Conservation (phyloP, 2,888 invertebrate genomes). For the Nomada lathburiana region DNA sequence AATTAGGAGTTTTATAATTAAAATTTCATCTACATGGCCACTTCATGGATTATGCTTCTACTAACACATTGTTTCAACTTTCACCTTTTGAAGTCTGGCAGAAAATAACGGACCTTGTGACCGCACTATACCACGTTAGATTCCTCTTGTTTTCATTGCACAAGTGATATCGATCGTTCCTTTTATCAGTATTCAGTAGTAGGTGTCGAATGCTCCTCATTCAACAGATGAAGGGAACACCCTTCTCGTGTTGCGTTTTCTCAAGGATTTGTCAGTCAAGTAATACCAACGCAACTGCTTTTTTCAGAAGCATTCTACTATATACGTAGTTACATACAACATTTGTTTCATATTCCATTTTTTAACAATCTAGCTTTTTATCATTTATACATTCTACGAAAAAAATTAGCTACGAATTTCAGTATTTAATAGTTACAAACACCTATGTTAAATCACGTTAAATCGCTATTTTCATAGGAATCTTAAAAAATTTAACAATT, state of each 20-base stretch:
- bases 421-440: no score
- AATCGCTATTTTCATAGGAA: no score
- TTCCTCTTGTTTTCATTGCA: constrained; percentile 20
- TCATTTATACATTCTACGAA: no score
- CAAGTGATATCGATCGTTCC: constrained; percentile 20
- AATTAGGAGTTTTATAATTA: neutral
- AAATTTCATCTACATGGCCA: constrained; percentile 1
- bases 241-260: neutral
- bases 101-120: constrained; percentile 54
- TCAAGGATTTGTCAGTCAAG: neutral
- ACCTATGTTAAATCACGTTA: no score
- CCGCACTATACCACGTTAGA: constrained; percentile 10
- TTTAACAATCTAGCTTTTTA: no score
- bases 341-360: no score
- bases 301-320: no score
- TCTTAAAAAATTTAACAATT: no score
- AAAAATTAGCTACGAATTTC: no score
- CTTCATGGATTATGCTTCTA: constrained; percentile 8
- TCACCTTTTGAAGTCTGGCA: constrained; percentile 49
- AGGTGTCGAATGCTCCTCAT: constrained; percentile 4
- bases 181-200: constrained; percentile 13
- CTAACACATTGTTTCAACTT: constrained; percentile 47
- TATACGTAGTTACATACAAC: no score
- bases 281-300: neutral
- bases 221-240: neutral